Conservation (phyloP, 2,113 vertebrate genomes). For the Microtus ochrogaster region DNA sequence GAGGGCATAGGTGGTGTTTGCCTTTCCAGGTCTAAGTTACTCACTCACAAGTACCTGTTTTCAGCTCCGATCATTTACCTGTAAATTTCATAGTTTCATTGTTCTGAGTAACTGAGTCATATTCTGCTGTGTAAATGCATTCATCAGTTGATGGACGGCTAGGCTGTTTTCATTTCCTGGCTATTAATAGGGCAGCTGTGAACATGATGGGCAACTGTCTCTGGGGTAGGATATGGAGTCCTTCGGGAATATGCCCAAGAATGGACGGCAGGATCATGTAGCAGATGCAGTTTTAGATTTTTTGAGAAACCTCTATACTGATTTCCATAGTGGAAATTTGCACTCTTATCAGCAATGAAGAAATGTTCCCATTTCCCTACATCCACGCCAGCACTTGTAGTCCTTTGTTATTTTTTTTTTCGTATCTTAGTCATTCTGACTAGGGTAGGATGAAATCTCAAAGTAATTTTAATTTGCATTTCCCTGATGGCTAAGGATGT, state of each 20-base stretch:
- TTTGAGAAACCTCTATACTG: neutral
- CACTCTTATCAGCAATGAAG: neutral
- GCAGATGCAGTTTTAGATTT: neutral
- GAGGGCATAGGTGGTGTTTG: neutral
- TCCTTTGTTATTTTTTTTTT: neutral
- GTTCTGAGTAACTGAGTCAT: neutral
- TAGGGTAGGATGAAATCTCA: neutral
- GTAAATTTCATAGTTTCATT: neutral
- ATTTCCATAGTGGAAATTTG: neutral
- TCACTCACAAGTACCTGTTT: neutral
- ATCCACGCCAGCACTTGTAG: neutral
- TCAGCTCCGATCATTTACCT: neutral
- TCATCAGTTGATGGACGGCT: neutral
- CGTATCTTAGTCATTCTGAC: neutral
- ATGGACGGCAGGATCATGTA: neutral
- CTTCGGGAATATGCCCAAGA: neutral
- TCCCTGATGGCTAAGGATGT: neutral
- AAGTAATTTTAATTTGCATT: neutral
- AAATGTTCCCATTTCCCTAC: neutral
- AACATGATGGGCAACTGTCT: no score
- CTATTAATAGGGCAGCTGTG: neutral
- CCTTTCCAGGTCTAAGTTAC: neutral
- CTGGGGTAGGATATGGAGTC: neutral
- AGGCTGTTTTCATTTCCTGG: neutral
- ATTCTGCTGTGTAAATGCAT: neutral